Evolutionary conservation across 1,140 invertebrate genomes (phyloP).

Genomic region (Trichomalopsis sarcophagae): DNA sequence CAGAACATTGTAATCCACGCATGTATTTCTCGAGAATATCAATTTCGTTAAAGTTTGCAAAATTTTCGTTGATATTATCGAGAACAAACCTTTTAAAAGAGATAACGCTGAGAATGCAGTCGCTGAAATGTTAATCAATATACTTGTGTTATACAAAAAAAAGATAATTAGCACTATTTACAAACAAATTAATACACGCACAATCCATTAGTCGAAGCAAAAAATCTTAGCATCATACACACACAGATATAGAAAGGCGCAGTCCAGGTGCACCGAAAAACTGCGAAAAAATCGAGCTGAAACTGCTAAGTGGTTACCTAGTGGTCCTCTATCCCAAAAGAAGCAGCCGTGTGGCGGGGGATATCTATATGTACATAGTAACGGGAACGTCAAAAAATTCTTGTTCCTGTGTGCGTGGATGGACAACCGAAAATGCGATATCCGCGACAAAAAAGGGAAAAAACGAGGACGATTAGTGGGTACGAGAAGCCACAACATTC

Average conservation of each 20-base stretch:
- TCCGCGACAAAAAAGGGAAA: not conserved
- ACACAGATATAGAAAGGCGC: not conserved
- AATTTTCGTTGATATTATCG: slow-evolving; percentile 37
- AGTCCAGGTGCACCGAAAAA: slow-evolving; percentile 10
- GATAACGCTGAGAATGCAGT: slow-evolving; percentile 32
- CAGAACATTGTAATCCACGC: not conserved
- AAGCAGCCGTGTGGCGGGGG: not conserved
- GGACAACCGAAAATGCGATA: slow-evolving; percentile 22
- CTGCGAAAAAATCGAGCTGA: slow-evolving; percentile 34
- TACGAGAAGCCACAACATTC: not conserved
- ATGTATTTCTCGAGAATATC: slow-evolving; percentile 33
- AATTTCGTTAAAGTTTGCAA: not conserved
- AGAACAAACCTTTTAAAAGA: slow-evolving; percentile 31
- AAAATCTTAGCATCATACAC: slow-evolving; percentile 8
- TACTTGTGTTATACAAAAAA: slow-evolving; percentile 37
- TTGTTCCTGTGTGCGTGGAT: not conserved
- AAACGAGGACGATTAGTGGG: not conserved
- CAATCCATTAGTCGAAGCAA: slow-evolving; percentile 31
- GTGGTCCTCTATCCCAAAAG: slow-evolving; percentile 27
- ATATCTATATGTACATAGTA: not conserved
- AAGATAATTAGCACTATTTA: slow-evolving; percentile 5
- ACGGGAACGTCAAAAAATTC: slow-evolving; percentile 32
- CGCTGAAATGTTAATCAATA: slow-evolving; percentile 46
- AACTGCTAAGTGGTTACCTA: slow-evolving; percentile 38
- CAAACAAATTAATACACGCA: not conserved